A percentile compares a stretch with the other conserved stretches of the same genome.
Evolutionary conservation across 2,113 vertebrate genomes (phyloP).

Genomic region (Tragelaphus strepsiceros): DNA sequence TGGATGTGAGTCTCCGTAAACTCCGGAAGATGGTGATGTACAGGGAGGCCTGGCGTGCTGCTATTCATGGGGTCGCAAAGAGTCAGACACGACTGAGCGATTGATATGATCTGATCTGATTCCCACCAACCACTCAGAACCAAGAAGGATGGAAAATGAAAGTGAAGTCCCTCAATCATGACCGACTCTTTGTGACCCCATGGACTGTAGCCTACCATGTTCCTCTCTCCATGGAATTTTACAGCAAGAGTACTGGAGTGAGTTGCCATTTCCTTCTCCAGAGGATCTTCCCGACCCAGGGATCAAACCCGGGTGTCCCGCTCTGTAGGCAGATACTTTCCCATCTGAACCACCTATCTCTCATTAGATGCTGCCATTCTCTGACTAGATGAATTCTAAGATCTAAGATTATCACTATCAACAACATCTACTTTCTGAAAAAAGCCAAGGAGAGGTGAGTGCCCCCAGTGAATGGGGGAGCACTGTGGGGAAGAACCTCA

Average conservation of each 20-base stretch:
- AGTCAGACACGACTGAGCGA: no score
- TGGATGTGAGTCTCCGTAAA: no score
- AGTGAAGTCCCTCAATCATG: background rate
- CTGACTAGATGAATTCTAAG: background rate
- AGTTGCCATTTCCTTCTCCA: background rate
- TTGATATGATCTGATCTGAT: background rate
- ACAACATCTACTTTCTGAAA: no score
- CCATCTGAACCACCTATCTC: background rate
- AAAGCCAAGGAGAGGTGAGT: background rate
- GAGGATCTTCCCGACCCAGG: background rate
- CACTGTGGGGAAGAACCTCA: background rate
- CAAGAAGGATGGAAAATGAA: background rate
- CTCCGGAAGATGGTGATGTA: no score
- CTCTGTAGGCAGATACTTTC: rapidly evolving
- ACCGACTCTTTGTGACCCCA: background rate
- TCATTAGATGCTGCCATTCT: background rate
- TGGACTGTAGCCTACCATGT: background rate
- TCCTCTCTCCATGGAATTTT: background rate
- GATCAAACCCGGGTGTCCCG: rapidly evolving
- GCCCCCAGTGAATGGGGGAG: background rate
- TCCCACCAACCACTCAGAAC: background rate
- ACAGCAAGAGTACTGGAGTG: background rate
- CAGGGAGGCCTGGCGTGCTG: no score
- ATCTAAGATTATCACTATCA: background rate
- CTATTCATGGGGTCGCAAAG: no score